Evolutionary conservation across 2,797 vertebrate genomes (phyloP), one percentile per base, ranked within the genome.

Genomic region (Aplochiton taeniatus): DNA sequence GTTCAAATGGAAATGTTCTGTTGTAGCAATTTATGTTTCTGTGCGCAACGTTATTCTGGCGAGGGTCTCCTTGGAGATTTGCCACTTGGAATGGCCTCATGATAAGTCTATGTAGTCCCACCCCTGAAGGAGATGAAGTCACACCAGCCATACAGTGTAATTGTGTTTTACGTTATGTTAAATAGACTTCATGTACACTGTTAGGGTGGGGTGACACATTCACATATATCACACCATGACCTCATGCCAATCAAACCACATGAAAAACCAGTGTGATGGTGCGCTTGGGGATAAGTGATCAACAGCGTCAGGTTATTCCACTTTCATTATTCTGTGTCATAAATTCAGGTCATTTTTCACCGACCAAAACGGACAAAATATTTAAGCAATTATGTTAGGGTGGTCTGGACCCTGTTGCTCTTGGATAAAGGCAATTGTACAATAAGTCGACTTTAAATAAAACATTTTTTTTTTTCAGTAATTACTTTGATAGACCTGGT

Each of bases 171-270:
- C 63, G 61, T 83, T 83, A 78, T 76, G 83, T 77, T 86, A 73
- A 87, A 86, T 83, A 77, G 79, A 82, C 75, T 20, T 85, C 75
- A 80, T 82, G 79, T 69, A 68, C 69, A 54, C 76, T 66, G 73
- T 72, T 45, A 65, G 84, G 87, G 87, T 82, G 85, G 83, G 77
- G 81, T 74, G 86, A 85, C 83, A 75, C 81, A 49, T 78, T 79
- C 74, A 76, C 79, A 85, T 78, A 82, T 9, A 63, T n/a, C n/a
- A n/a, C n/a, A n/a, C 68, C 71, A 86, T 89, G 87, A 89, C 73
- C 84, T 91, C 86, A 89, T 83, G 76, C 72, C 79, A 63, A 70
- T 80, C 77, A 69, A 68, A 79, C 49, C 64, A 66, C 68, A 58
- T 65, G 19, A 57, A 70, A 66, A 63, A 31, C 2, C 63, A 11